A percentile compares a stretch with the other conserved stretches of the same genome.
Evolutionary conservation across 2,113 vertebrate genomes (phyloP).

Genomic region (Daubentonia madagascariensis): DNA sequence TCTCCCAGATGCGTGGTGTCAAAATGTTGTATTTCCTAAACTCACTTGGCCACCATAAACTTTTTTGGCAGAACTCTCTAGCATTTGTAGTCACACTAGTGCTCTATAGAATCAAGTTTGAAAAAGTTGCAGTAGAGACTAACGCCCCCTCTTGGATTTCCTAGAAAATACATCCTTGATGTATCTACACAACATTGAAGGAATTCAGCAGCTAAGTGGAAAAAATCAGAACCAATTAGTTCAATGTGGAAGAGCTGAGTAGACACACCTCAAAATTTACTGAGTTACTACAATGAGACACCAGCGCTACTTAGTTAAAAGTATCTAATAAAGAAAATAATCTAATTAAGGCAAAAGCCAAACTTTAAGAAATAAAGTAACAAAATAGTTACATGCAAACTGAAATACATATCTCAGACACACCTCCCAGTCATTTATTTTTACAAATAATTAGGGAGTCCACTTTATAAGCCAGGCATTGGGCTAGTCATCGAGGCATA

Average conservation of each 20-base stretch:
- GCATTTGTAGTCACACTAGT: not conserved
- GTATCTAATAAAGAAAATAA: not conserved
- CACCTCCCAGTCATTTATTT: not conserved
- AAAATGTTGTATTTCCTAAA: slow-evolving; percentile 31
- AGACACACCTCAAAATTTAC: not conserved
- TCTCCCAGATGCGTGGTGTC: not conserved
- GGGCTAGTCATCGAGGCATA: not conserved
- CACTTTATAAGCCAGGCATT: not conserved
- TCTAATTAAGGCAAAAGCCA: not conserved
- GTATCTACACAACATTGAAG: not conserved
- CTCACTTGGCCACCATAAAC: not conserved
- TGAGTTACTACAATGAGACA: not conserved
- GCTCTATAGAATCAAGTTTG: not conserved
- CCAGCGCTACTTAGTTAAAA: not conserved
- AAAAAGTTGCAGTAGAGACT: not conserved
- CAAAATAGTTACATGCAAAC: not conserved
- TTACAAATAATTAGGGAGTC: not conserved
- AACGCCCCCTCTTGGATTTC: not conserved
- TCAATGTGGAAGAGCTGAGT: not conserved
- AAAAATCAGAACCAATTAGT: not conserved
- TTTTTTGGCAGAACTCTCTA: not conserved
- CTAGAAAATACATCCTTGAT: not conserved
- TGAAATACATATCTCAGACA: not conserved
- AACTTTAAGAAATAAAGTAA: slow-evolving; percentile 5
- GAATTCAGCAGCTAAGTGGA: not conserved